Conservation (phyloP, 1,140 invertebrate species). For the Aphelenchoides fujianensis region DNA sequence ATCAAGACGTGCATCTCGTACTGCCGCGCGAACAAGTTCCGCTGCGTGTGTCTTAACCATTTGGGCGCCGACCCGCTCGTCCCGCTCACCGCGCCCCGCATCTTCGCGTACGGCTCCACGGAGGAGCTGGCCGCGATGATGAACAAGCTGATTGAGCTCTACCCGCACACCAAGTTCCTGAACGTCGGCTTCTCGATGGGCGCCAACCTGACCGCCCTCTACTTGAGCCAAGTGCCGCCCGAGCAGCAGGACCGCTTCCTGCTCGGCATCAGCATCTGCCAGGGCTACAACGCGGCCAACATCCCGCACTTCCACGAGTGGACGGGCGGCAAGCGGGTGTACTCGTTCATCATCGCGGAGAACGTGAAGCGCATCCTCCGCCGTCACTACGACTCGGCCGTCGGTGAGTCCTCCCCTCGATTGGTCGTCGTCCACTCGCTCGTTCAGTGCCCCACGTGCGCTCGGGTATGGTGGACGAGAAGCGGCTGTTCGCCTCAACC, state of each 20-base stretch:
- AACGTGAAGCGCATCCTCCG: slow-evolving; percentile 80
- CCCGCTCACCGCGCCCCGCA: slow-evolving; percentile 77
- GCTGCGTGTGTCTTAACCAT: slow-evolving; percentile 88
- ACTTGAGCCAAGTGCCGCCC: slow-evolving; percentile 23
- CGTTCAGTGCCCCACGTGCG: slow-evolving; percentile 75
- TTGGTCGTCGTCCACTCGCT: no score
- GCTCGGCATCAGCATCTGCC: slow-evolving; percentile 82
- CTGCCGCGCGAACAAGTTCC: slow-evolving; percentile 80
- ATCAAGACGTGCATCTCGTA: slow-evolving; percentile 85
- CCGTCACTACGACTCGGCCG: slow-evolving; percentile 73
- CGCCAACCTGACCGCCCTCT: slow-evolving; percentile 52
- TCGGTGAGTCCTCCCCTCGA: no score
- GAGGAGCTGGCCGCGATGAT: slow-evolving; percentile 80
- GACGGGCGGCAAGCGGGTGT: slow-evolving; percentile 80
- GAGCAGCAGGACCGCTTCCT: slow-evolving; percentile 67
- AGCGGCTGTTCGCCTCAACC: slow-evolving; percentile 77
- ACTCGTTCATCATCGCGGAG: slow-evolving; percentile 86
- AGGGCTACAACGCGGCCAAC: slow-evolving; percentile 81
- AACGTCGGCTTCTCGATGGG: slow-evolving; percentile 84
- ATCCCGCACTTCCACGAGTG: slow-evolving; percentile 77
- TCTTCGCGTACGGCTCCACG: slow-evolving; percentile 77
- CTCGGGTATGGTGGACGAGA: slow-evolving; percentile 64
- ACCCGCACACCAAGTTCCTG: slow-evolving; percentile 75
- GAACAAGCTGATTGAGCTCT: slow-evolving; percentile 71
- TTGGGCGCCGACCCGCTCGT: slow-evolving; percentile 81